phyloP scores from a whole-genome alignment of 2,888 invertebrate genomes.

The Noctua comes region DNA sequence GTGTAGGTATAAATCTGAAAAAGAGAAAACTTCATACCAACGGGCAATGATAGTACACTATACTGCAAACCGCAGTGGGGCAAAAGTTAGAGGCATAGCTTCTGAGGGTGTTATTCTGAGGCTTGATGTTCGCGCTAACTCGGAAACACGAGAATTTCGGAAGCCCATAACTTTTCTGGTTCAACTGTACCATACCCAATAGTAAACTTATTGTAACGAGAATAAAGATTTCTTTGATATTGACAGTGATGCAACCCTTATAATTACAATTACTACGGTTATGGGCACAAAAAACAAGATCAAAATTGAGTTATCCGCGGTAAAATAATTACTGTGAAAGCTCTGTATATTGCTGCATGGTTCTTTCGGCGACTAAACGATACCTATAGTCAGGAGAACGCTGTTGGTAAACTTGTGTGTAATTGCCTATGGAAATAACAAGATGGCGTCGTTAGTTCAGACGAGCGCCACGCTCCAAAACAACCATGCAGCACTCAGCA shows the following conservation, averaged over 20 bases:
- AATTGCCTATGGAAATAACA: not conserved
- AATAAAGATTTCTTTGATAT: too few relatives aligned
- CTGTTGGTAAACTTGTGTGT: not conserved
- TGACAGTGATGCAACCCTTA: not conserved
- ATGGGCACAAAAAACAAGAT: too few relatives aligned
- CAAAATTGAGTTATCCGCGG: too few relatives aligned
- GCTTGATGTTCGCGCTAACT: not conserved
- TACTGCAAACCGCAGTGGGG: not conserved
- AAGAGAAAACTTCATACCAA: not conserved
- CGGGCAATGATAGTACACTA: too few relatives aligned
- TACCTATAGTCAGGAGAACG: not conserved
- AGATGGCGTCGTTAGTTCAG: not conserved
- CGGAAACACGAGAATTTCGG: not conserved
- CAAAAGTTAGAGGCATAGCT: not conserved
- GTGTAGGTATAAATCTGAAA: too few relatives aligned
- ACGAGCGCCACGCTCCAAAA: not conserved
- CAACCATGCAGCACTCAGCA: not conserved
- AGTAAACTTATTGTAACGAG: too few relatives aligned
- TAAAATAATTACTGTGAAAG: not conserved
- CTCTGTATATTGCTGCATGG: not conserved
- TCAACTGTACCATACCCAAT: not conserved
- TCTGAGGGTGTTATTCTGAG: not conserved
- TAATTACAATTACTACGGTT: not conserved
- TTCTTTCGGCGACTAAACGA: not conserved
- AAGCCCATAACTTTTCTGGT: not conserved